A percentile compares a stretch with the other conserved stretches of the same genome.
Evolutionary conservation across 1,140 invertebrate genomes (phyloP).

Genomic region (Drosophila melanica): DNA sequence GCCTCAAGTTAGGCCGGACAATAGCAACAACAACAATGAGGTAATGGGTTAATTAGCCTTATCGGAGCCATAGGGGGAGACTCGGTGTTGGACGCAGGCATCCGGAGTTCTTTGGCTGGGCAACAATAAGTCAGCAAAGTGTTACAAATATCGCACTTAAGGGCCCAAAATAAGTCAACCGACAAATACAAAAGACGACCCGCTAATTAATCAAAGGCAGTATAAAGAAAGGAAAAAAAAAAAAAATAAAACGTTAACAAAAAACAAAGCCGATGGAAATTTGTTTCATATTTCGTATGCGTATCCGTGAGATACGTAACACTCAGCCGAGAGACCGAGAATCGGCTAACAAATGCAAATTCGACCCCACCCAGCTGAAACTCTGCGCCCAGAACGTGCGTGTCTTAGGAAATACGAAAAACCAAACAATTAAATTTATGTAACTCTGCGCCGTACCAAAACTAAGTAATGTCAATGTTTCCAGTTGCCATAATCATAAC

Average conservation of each 20-base stretch:
- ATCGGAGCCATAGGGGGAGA: constrained; percentile 51
- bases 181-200: constrained; percentile 33
- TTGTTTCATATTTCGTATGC: constrained; percentile 54
- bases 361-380: constrained; percentile 7
- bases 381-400: constrained; percentile 41
- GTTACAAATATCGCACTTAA: constrained; percentile 82
- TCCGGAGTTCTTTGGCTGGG: constrained; percentile 28
- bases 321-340: constrained; percentile 40
- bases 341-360: constrained; percentile 26
- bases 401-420: constrained; percentile 52
- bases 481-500: constrained; percentile 81
- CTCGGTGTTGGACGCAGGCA: constrained; percentile 2
- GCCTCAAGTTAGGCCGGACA: constrained; percentile 25
- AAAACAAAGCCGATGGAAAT: constrained; percentile 30
- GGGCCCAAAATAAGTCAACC: constrained; percentile 26
- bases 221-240: constrained; percentile 26
- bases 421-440: constrained; percentile 67
- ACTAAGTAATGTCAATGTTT: constrained; percentile 72
- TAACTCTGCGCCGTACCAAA: constrained; percentile 43
- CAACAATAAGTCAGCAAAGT: constrained; percentile 76
- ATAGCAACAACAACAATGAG: constrained; percentile 73
- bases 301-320: constrained; percentile 75
- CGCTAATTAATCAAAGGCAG: constrained; percentile 65
- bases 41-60: constrained; percentile 80
- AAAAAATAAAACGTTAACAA: constrained; percentile 11